A percentile compares a stretch with the other conserved stretches of the same genome.
Evolutionary conservation across 2,797 vertebrate species (phyloP).

Genomic region (Pyrrhura leucotis): DNA sequence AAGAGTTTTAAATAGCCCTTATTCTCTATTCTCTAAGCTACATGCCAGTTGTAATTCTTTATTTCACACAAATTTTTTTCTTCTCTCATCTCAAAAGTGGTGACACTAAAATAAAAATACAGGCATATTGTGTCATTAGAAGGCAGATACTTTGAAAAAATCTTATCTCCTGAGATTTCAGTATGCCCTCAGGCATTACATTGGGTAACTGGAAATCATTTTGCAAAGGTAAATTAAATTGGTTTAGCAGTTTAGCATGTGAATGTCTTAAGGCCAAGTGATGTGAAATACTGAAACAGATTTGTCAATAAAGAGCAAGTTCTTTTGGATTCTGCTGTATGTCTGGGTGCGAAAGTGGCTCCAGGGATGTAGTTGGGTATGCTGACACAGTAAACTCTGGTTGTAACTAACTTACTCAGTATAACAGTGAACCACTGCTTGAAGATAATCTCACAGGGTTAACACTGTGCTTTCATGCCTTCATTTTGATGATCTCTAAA

Average conservation of each 20-base stretch:
- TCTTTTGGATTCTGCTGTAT: not conserved
- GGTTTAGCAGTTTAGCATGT: not conserved
- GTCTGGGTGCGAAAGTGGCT: not conserved
- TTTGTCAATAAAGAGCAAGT: constrained; percentile 1
- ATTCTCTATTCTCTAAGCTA: not conserved
- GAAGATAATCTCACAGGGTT: not conserved
- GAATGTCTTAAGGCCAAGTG: not conserved
- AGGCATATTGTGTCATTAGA: not conserved
- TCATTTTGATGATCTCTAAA: not conserved
- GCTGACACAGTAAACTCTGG: not conserved
- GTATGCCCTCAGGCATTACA: not conserved
- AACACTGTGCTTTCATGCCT: not conserved
- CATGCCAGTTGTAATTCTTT: not conserved
- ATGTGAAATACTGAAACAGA: constrained; percentile 8
- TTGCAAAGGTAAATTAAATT: constrained; percentile 37
- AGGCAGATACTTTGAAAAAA: not conserved
- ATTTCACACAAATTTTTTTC: not conserved
- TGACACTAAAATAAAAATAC: not conserved
- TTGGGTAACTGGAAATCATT: not conserved
- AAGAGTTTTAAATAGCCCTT: not conserved
- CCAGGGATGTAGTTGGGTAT: not conserved
- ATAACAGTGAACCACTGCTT: not conserved
- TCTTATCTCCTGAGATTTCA: not conserved
- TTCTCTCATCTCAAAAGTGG: not conserved
- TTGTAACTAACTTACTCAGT: not conserved